Base-by-base conservation (phyloP, 2,797 vertebrate genomes). In the Distichodus sexfasciatus region DNA sequence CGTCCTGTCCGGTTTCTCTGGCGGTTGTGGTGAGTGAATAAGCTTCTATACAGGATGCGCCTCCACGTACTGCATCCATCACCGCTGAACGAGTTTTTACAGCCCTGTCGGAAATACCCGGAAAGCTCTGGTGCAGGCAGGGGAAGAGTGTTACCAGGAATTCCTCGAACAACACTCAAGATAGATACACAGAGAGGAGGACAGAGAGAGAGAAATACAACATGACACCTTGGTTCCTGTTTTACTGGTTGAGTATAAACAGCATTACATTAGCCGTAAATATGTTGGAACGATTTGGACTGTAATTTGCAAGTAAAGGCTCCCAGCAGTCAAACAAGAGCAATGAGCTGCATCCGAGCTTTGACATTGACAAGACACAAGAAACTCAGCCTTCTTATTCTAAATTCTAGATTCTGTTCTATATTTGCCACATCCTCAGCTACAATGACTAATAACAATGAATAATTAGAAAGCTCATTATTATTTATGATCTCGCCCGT, bases 141-240 rank as follows among this genome's bases (percentile, higher is more conserved):
- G 15, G 14, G 1, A 31, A n/a, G n/a, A n/a, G n/a, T n/a, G 17
- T 38, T 28, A 71, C 19, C 15, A 79, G 64, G 81, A 72, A 80
- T 83, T 84, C 76, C 76, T 77, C 43, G 74, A 85, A 72, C 11
- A 10, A 3, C 15, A 21, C 51, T n/a, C 26, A 17, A 40, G 23
- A 43, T 26, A 40, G 40, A 36, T 23, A 65, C 15, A 31, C 5
- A 59, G 14, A 50, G 36, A 46, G 15, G 14, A 57, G 61, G 47
- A 53, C 6, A 33, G 61, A n/a, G 15, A 6, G 14, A 74, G 69
- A 53, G 41, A 29, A 50, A 63, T 53, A 11, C 4, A 50, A 54
- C n/a, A 31, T 57, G 40, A 38, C 19, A 8, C 35, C 35, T 3
- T n/a, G 7, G 28, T 29, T 65, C 33, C 23, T 43, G 19, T 58